Conservation (phyloP, 2,888 invertebrate genomes). For the Nephrotoma guestfalica region DNA sequence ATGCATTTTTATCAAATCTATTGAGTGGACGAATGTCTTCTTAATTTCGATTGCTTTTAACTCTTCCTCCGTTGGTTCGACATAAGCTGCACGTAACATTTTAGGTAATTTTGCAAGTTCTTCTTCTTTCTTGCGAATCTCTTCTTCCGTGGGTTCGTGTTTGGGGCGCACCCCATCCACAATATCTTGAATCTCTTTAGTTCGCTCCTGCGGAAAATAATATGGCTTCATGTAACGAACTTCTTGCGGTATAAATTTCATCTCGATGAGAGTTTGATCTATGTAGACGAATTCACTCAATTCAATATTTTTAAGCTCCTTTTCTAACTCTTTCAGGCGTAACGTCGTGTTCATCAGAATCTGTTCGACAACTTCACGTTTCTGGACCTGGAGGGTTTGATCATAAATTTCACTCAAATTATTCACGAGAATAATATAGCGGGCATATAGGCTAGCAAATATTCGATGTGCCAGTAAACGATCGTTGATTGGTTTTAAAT, state of each 20-base stretch:
- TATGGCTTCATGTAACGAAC: conserved; percentile 38
- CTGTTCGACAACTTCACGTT: conserved; percentile 20
- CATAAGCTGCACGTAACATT: conserved; percentile 7
- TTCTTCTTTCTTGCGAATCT: not conserved
- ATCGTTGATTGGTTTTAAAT: conserved; percentile 19
- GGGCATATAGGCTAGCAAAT: conserved; percentile 24
- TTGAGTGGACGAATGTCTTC: conserved; percentile 18
- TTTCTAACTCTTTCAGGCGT: conserved; percentile 39
- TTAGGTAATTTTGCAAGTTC: not conserved
- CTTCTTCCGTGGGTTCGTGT: conserved; percentile 11
- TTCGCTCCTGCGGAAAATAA: conserved; percentile 37
- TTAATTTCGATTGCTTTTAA: conserved; percentile 12
- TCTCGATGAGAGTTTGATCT: conserved; percentile 46
- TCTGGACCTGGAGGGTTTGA: conserved; percentile 28
- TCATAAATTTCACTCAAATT: conserved; percentile 25
- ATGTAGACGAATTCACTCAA: conserved; percentile 47
- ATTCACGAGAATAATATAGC: conserved; percentile 25
- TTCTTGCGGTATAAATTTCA: conserved; percentile 47
- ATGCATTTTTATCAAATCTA: conserved; percentile 32
- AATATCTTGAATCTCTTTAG: conserved; percentile 20
- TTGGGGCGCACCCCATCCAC: conserved; percentile 12
- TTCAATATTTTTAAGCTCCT: conserved; percentile 37
- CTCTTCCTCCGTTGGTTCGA: conserved; percentile 8
- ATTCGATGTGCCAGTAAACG: conserved; percentile 20
- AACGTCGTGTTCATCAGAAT: conserved; percentile 21